Percentiles rank a stretch among this genome's conserved stretches.
phyloP scores from a whole-genome alignment of 2,888 invertebrate genomes.

The Hydrotaea cyrtoneurina region DNA sequence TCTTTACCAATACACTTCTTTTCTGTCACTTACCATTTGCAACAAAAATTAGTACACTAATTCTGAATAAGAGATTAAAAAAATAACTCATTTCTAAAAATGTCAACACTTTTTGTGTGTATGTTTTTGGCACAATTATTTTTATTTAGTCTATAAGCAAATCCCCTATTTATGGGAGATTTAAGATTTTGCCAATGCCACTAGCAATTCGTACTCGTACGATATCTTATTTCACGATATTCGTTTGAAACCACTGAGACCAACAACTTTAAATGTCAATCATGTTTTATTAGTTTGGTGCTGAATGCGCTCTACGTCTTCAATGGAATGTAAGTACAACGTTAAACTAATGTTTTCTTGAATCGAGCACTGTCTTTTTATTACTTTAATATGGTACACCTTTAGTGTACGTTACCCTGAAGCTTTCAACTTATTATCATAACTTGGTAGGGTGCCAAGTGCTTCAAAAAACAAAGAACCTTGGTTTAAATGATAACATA shows the following conservation, averaged over 20 bases:
- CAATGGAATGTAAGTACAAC: neutral
- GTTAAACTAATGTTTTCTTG: conserved; percentile 12
- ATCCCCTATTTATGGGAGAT: neutral
- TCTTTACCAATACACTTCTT: too few relatives aligned
- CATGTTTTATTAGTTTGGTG: conserved; percentile 4
- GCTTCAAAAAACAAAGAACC: conserved; percentile 14
- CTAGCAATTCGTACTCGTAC: neutral
- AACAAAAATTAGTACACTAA: conserved; percentile 13
- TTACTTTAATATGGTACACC: neutral
- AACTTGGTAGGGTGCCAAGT: conserved; percentile 48
- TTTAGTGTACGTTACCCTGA: neutral
- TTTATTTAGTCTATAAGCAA: neutral
- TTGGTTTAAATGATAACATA: conserved; percentile 48
- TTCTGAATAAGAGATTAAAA: neutral
- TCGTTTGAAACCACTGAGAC: neutral
- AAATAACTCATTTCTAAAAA: conserved; percentile 31
- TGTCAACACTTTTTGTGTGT: too few relatives aligned
- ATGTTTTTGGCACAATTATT: too few relatives aligned
- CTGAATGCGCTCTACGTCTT: neutral
- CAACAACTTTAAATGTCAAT: conserved; percentile 33
- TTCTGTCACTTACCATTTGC: conserved; percentile 39
- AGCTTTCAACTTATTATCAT: conserved; percentile 6
- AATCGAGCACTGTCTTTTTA: conserved; percentile 4
- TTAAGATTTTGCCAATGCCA: neutral
- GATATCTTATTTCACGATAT: neutral